These are phyloP conservation scores for Parus major DNA, from an alignment of 2,113 vertebrate genomes.

Conservation along the genomic window DNA sequence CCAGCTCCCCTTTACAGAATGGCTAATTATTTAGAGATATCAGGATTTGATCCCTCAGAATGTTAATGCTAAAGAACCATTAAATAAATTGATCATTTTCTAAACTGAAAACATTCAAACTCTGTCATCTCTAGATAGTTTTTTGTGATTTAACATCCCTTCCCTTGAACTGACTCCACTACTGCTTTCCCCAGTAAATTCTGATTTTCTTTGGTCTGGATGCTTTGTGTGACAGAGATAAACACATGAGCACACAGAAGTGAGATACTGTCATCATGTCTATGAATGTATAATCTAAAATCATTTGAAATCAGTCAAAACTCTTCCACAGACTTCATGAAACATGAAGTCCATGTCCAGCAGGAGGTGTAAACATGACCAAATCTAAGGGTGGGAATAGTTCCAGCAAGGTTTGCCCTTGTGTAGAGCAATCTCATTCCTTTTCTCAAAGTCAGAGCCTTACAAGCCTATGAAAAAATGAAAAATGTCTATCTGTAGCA, in stretches of 20 bases:
- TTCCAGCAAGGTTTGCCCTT: background rate
- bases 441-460: background rate
- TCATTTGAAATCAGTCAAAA: background rate
- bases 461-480: background rate
- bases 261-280: background rate
- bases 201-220: background rate
- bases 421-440: background rate
- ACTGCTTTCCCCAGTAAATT: background rate
- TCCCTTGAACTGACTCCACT: background rate
- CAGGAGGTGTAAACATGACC: background rate
- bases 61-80: background rate
- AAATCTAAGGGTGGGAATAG: background rate
- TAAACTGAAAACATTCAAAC: background rate
- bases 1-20: background rate
- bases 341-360: background rate
- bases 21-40: background rate
- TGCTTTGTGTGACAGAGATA: background rate
- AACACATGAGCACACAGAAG: background rate
- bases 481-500: background rate
- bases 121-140: background rate
- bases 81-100: background rate
- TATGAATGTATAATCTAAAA: background rate
- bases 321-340: background rate
- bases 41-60: background rate
- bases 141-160: background rate